These are phyloP conservation scores for Agrilus planipennis DNA, from an alignment of 1,140 invertebrate species.

Conservation along the genomic window DNA sequence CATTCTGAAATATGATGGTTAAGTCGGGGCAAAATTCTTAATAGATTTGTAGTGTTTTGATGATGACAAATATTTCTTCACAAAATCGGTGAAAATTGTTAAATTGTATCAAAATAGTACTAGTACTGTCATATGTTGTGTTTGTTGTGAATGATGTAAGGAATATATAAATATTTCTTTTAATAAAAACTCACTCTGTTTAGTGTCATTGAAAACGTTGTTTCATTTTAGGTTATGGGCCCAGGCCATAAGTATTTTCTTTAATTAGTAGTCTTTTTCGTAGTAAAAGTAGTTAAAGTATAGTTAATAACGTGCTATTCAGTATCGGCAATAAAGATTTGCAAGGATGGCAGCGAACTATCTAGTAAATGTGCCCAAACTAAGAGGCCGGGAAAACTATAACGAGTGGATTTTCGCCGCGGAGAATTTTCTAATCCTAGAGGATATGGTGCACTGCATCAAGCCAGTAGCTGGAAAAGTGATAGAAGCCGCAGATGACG, in stretches of 20 bases:
- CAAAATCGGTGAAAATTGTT: too few species aligned
- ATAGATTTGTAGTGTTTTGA: constrained; percentile 13
- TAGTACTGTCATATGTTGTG: too few species aligned
- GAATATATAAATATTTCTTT: too few species aligned
- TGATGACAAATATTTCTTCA: too few species aligned
- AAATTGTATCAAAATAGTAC: too few species aligned
- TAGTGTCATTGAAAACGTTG: too few species aligned
- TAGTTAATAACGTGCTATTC: too few species aligned
- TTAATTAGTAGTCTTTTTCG: constrained; percentile 7
- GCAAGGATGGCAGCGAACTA: constrained; percentile 11
- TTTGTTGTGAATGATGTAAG: too few species aligned
- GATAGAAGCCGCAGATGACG: constrained; percentile 27
- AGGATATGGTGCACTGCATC: constrained; percentile 13
- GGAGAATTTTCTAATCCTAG: constrained; percentile 19
- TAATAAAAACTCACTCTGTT: too few species aligned
- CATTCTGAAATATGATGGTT: too few species aligned
- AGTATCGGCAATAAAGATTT: too few species aligned
- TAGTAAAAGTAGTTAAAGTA: neutral
- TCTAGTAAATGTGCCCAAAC: constrained; percentile 15
- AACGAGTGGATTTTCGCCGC: constrained; percentile 20
- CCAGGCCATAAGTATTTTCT: constrained; percentile 6
- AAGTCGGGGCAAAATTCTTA: too few species aligned
- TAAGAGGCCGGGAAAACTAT: constrained; percentile 22
- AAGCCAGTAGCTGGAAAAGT: constrained; percentile 15
- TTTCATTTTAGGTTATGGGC: constrained; percentile 16